These are phyloP conservation scores for Microplitis deprimator DNA, from an alignment of 2,888 invertebrate genomes.

Conservation along the genomic window DNA sequence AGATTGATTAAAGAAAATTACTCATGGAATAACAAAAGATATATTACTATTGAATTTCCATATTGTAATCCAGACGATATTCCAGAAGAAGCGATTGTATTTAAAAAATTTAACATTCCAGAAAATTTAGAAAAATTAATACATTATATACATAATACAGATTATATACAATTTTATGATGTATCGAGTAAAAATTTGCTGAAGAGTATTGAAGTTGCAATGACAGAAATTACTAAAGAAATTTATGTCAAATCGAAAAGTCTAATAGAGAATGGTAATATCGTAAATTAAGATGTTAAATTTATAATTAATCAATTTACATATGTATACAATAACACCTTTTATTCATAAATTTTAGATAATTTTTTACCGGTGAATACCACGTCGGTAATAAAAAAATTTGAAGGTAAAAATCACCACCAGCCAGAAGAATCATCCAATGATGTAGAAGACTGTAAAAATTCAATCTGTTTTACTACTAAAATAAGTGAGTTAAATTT, in stretches of 20 bases:
- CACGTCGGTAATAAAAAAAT: slow-evolving; percentile 15
- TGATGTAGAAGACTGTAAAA: slow-evolving; percentile 20
- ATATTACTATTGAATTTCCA: slow-evolving; percentile 63
- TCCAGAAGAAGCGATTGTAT: slow-evolving; percentile 63
- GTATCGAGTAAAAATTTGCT: slow-evolving; percentile 57
- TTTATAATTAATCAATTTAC: slow-evolving; percentile 8
- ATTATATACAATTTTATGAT: slow-evolving; percentile 54
- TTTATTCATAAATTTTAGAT: slow-evolving; percentile 45
- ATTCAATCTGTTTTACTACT: slow-evolving; percentile 49
- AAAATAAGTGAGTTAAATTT: slow-evolving; percentile 60
- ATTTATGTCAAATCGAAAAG: slow-evolving; percentile 41
- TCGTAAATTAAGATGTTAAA: neutral
- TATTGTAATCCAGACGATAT: slow-evolving; percentile 64
- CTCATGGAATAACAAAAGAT: slow-evolving; percentile 57
- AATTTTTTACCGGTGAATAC: slow-evolving; percentile 49
- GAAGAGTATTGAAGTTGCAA: slow-evolving; percentile 60
- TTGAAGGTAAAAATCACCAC: slow-evolving; percentile 25
- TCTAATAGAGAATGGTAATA: slow-evolving; percentile 55
- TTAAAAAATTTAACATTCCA: slow-evolving; percentile 61
- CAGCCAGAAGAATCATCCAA: slow-evolving; percentile 22
- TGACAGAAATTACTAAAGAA: slow-evolving; percentile 49
- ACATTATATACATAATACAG: slow-evolving; percentile 59
- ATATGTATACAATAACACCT: neutral
- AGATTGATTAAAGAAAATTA: slow-evolving; percentile 62
- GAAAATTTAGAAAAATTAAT: slow-evolving; percentile 64